Conservation (phyloP, 1,140 invertebrate genomes). For the Drosophila bifasciata region DNA sequence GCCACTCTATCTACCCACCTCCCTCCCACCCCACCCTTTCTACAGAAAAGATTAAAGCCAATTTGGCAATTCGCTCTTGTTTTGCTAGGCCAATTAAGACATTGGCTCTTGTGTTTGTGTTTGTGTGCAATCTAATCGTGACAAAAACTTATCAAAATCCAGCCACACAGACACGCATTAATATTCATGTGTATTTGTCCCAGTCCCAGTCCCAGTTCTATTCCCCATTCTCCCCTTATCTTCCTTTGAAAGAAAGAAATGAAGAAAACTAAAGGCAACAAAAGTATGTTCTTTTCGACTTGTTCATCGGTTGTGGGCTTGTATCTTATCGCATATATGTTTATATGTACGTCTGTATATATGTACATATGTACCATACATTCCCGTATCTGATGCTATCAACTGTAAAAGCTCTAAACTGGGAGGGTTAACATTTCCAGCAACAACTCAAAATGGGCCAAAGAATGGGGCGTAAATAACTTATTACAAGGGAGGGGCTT, state of each 20-base stretch:
- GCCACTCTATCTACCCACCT: neutral
- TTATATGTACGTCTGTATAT: no score
- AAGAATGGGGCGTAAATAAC: conserved; percentile 17
- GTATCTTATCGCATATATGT: conserved; percentile 29
- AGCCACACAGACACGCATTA: conserved; percentile 18
- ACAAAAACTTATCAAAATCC: conserved; percentile 69
- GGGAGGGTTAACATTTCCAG: conserved; percentile 4
- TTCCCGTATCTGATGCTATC: conserved; percentile 30
- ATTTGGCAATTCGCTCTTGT: conserved; percentile 71
- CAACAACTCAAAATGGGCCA: conserved; percentile 31
- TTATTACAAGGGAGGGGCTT: conserved; percentile 9
- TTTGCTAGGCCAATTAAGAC: conserved; percentile 78
- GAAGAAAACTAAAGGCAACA: conserved; percentile 25
- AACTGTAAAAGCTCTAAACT: conserved; percentile 21
- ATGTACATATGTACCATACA: no score
- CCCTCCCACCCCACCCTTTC: neutral
- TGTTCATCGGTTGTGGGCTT: neutral
- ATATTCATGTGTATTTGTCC: conserved; percentile 45
- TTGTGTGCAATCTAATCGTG: conserved; percentile 73
- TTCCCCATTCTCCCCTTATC: conserved; percentile 53
- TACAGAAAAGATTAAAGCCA: conserved; percentile 50
- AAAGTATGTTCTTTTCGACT: conserved; percentile 31
- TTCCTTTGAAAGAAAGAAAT: neutral
- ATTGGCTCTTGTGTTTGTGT: conserved; percentile 51
- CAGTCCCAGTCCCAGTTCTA: conserved; percentile 4